These are phyloP conservation scores for Dryas iulia DNA, from an alignment of 1,140 invertebrate species.

Conservation along the genomic window DNA sequence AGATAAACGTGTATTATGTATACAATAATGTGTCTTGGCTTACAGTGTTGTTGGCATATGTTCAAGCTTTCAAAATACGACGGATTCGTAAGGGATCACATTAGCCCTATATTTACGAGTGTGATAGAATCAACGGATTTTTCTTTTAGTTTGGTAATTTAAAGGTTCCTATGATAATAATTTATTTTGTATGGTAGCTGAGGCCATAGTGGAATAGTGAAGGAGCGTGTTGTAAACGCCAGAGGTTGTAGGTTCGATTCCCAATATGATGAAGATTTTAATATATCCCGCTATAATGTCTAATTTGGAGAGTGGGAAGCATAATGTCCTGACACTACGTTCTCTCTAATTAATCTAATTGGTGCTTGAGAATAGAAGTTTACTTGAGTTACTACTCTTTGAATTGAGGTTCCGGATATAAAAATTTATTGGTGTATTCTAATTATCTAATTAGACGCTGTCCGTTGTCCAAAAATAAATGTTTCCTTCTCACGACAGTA, in stretches of 20 bases:
- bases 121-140: not conserved
- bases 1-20: not conserved
- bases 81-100: slow-evolving; percentile 1
- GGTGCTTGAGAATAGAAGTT: no score
- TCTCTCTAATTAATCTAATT: no score
- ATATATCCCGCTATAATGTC: no score
- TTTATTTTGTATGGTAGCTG: no score
- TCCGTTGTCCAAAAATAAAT: not conserved
- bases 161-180: no score
- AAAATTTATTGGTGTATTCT: not conserved
- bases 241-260: no score
- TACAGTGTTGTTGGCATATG: not conserved
- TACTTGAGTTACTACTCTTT: not conserved
- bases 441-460: not conserved
- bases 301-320: no score
- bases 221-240: no score
- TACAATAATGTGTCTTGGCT: not conserved
- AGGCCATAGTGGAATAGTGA: no score
- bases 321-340: no score
- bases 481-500: not conserved
- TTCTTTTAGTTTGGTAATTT: not conserved
- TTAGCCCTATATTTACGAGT: not conserved
- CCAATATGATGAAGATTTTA: no score
- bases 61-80: not conserved
- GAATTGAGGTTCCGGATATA: not conserved